phyloP scores from a whole-genome alignment of 2,888 invertebrate species.

The Amiota mariae region DNA sequence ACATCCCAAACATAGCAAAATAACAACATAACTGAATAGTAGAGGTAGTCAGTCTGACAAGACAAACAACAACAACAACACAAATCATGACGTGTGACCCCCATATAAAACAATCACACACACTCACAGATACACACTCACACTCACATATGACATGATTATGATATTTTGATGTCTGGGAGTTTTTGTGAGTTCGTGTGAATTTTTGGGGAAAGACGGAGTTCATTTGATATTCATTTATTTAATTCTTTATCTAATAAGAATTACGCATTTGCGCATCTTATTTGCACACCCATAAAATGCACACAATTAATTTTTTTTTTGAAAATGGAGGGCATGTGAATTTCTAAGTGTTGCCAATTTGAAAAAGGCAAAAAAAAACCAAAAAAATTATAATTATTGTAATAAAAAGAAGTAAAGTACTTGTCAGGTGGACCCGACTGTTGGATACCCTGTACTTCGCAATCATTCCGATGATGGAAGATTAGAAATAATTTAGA shows the following conservation, averaged over 20 bases:
- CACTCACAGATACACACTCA: neutral
- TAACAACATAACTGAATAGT: neutral
- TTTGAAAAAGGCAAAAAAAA: too few relatives aligned
- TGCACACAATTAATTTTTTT: conserved; percentile 57
- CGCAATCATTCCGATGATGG: too few relatives aligned
- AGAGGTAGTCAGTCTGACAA: neutral
- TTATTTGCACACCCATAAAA: conserved; percentile 45
- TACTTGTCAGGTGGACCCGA: too few relatives aligned
- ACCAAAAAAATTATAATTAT: too few relatives aligned
- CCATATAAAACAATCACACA: neutral
- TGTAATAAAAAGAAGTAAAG: too few relatives aligned
- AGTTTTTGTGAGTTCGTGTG: conserved; percentile 7
- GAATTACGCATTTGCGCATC: conserved; percentile 35
- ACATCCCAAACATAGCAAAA: conserved; percentile 12
- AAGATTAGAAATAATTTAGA: too few relatives aligned
- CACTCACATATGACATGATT: neutral
- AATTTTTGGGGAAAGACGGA: neutral
- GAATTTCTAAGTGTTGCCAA: too few relatives aligned
- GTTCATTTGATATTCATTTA: too few relatives aligned
- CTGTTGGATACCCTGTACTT: neutral
- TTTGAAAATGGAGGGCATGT: conserved; percentile 66
- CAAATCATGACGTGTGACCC: conserved; percentile 26
- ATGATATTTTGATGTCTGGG: neutral
- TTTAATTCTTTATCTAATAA: neutral
- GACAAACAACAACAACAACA: conserved; percentile 9